Percentiles rank a stretch among this genome's conserved stretches.
Conservation (phyloP, 2,113 vertebrate genomes). For the Cottus gobio region DNA sequence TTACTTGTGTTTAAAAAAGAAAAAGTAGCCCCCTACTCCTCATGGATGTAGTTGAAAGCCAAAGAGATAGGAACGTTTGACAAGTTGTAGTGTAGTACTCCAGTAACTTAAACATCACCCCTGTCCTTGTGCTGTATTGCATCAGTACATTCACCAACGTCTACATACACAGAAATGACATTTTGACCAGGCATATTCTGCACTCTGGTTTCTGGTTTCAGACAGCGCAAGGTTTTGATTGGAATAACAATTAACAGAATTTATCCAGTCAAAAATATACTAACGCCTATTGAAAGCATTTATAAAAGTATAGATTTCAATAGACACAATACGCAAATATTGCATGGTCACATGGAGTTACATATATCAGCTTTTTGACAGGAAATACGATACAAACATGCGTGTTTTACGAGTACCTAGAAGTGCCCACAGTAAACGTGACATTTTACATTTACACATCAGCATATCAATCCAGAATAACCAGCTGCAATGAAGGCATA, state of each 20-base stretch:
- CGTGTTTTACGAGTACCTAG: constrained; percentile 68
- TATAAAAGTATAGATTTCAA: constrained; percentile 66
- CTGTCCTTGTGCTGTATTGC: constrained; percentile 72
- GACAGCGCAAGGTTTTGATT: constrained; percentile 27
- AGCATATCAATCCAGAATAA: constrained; percentile 71
- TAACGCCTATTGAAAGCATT: constrained; percentile 71
- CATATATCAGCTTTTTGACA: constrained; percentile 61
- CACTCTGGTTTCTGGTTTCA: constrained; percentile 40
- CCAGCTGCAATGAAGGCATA: constrained; percentile 66
- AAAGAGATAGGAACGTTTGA: constrained; percentile 12
- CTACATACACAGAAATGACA: constrained; percentile 58
- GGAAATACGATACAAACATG: constrained; percentile 77
- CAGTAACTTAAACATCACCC: constrained; percentile 54
- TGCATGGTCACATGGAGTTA: constrained; percentile 64
- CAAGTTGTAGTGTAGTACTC: neutral
- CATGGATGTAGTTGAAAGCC: constrained; percentile 22
- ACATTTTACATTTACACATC: constrained; percentile 79
- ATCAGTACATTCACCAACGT: constrained; percentile 77
- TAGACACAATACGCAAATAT: constrained; percentile 71
- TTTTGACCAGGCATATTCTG: constrained; percentile 52
- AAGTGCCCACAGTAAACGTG: constrained; percentile 73
- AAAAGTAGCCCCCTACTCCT: constrained; percentile 13
- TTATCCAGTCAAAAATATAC: constrained; percentile 61
- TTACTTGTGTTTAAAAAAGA: constrained; percentile 6
- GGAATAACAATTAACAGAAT: constrained; percentile 23